Percentiles rank a stretch among this genome's conserved stretches.
These are phyloP conservation scores for Malaclemys terrapin DNA, from an alignment of 2,113 vertebrate species.

Conservation along the genomic window DNA sequence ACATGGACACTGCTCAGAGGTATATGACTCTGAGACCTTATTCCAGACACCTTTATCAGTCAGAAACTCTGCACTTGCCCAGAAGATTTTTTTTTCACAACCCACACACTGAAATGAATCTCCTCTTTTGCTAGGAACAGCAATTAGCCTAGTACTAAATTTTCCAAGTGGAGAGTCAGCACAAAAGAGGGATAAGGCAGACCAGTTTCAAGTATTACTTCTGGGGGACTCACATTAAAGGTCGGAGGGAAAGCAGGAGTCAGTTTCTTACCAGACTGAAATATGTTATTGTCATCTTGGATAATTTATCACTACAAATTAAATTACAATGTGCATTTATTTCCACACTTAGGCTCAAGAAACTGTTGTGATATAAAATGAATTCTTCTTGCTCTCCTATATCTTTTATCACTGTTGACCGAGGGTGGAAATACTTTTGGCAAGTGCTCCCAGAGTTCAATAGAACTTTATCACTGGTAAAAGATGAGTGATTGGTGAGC, in stretches of 20 bases:
- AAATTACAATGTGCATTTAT: neutral
- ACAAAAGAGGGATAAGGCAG: neutral
- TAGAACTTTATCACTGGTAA: neutral
- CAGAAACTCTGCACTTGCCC: neutral
- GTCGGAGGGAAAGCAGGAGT: neutral
- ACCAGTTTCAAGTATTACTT: neutral
- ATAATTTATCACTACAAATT: neutral
- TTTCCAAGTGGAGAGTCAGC: neutral
- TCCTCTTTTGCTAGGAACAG: neutral
- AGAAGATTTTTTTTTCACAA: neutral
- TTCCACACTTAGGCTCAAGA: neutral
- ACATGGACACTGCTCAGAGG: neutral
- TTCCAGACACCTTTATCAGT: neutral
- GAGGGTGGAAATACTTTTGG: neutral
- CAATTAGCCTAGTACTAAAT: neutral
- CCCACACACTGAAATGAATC: neutral
- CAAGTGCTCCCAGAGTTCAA: neutral
- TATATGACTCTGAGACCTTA: neutral
- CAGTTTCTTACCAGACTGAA: neutral
- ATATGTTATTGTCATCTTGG: neutral
- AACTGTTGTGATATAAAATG: neutral
- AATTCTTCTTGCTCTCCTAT: neutral
- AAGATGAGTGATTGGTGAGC: neutral
- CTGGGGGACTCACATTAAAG: neutral
- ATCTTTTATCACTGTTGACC: neutral